Evolutionary conservation across 2,797 vertebrate genomes (phyloP).

Genomic region (Darevskia mixta): DNA sequence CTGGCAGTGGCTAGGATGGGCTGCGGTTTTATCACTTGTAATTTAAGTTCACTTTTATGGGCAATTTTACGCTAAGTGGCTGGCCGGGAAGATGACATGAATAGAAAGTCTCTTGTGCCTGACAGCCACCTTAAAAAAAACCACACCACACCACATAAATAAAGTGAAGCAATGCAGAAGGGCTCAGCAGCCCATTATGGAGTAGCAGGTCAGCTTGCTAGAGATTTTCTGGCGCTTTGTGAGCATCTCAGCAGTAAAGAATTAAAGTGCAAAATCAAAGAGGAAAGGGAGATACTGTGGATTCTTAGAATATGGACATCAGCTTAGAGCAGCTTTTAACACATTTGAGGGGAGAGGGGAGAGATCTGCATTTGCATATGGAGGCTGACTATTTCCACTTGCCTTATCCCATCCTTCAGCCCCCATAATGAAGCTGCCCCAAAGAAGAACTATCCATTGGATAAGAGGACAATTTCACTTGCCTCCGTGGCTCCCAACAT

Average conservation of each 20-base stretch:
- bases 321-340: not conserved
- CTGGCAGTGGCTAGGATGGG: not conserved
- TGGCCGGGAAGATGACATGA: constrained; percentile 51
- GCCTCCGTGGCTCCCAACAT: not conserved
- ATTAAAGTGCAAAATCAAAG: not conserved
- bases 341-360: not conserved
- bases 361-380: no score
- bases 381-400: no score
- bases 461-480: not conserved
- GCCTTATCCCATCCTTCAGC: no score
- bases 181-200: not conserved
- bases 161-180: constrained; percentile 38
- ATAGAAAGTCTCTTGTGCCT: constrained; percentile 55
- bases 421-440: no score
- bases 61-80: constrained; percentile 59
- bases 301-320: not conserved
- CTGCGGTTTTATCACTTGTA: constrained; percentile 37
- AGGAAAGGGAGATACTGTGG: not conserved
- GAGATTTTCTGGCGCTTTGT: not conserved
- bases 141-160: not conserved
- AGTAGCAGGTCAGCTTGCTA: not conserved
- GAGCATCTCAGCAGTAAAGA: not conserved
- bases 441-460: not conserved
- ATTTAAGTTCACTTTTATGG: constrained; percentile 58
- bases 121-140: constrained; percentile 1